phyloP scores from a whole-genome alignment of 1,140 invertebrate species.

The Drosophila oshimai region DNA sequence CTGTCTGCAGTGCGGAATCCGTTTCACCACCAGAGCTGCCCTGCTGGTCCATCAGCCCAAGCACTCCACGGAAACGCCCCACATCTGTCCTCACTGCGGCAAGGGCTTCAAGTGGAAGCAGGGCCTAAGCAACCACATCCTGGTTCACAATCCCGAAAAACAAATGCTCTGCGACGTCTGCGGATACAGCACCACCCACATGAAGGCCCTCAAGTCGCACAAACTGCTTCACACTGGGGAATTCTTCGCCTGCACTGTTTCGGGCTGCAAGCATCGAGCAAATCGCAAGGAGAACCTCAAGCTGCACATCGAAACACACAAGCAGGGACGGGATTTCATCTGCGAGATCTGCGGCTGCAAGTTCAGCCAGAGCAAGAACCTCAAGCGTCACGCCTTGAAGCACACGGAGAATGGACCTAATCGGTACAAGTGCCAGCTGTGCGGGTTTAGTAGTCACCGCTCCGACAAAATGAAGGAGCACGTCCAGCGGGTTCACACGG shows the following conservation, averaged over 20 bases:
- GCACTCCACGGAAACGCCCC: slow-evolving; percentile 85
- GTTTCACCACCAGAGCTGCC: slow-evolving; percentile 84
- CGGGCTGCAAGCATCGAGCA: slow-evolving; percentile 83
- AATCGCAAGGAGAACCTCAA: slow-evolving; percentile 84
- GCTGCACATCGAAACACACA: slow-evolving; percentile 84
- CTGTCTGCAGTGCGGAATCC: slow-evolving; percentile 84
- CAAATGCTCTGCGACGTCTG: slow-evolving; percentile 86
- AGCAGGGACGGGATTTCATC: slow-evolving; percentile 84
- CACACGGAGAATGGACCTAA: slow-evolving; percentile 73
- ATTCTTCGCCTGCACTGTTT: slow-evolving; percentile 83
- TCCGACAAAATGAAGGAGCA: slow-evolving; percentile 85
- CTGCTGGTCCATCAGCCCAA: slow-evolving; percentile 84
- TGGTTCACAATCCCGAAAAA: slow-evolving; percentile 85
- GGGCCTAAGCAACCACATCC: slow-evolving; percentile 85
- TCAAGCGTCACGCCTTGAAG: slow-evolving; percentile 83
- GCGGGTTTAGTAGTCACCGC: slow-evolving; percentile 84
- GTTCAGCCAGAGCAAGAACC: slow-evolving; percentile 83
- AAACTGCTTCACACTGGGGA: slow-evolving; percentile 84
- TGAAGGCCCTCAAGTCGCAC: slow-evolving; percentile 85
- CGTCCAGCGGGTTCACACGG: slow-evolving; percentile 81
- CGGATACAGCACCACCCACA: slow-evolving; percentile 85
- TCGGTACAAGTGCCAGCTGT: slow-evolving; percentile 82
- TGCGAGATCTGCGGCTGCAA: slow-evolving; percentile 84
- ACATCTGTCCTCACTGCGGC: slow-evolving; percentile 85
- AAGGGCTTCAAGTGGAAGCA: slow-evolving; percentile 87